Percentiles rank a stretch among this genome's conserved stretches.
Conservation (phyloP, 2,113 vertebrate species). For the Empidonax alnorum region DNA sequence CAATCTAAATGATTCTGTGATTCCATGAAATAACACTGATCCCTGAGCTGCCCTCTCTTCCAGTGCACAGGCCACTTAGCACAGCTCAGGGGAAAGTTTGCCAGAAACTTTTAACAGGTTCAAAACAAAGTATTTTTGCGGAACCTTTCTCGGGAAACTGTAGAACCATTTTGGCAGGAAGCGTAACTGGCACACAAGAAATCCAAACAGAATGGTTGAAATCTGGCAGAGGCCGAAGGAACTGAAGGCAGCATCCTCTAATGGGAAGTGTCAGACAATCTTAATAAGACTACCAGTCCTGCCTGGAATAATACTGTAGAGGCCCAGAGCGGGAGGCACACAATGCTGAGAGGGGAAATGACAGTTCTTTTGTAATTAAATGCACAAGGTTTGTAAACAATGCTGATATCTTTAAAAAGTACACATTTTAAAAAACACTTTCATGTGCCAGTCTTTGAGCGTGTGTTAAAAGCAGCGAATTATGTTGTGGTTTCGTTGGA, state of each 20-base stretch:
- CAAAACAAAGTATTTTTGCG: conserved; percentile 34
- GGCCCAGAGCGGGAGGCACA: neutral
- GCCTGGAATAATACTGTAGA: conserved; percentile 34
- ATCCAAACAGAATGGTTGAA: conserved; percentile 54
- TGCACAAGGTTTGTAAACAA: conserved; percentile 33
- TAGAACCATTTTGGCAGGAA: conserved; percentile 40
- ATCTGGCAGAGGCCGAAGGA: conserved; percentile 15
- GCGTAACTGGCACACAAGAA: neutral
- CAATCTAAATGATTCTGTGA: neutral
- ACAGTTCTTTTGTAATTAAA: conserved; percentile 5
- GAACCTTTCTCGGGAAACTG: conserved; percentile 12
- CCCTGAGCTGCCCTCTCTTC: neutral
- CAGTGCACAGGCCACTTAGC: neutral
- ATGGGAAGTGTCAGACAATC: conserved; percentile 41
- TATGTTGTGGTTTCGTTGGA: neutral
- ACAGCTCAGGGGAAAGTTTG: neutral
- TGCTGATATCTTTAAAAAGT: neutral
- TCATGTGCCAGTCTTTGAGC: neutral
- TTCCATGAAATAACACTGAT: neutral
- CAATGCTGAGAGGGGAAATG: conserved; percentile 29
- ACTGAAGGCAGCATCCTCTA: conserved; percentile 19
- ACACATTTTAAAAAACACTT: neutral
- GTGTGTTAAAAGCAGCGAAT: neutral
- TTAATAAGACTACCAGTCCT: conserved; percentile 16
- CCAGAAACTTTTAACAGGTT: conserved; percentile 29